Conservation (phyloP, 2,888 invertebrate genomes). For the Orchesella flavescens region DNA sequence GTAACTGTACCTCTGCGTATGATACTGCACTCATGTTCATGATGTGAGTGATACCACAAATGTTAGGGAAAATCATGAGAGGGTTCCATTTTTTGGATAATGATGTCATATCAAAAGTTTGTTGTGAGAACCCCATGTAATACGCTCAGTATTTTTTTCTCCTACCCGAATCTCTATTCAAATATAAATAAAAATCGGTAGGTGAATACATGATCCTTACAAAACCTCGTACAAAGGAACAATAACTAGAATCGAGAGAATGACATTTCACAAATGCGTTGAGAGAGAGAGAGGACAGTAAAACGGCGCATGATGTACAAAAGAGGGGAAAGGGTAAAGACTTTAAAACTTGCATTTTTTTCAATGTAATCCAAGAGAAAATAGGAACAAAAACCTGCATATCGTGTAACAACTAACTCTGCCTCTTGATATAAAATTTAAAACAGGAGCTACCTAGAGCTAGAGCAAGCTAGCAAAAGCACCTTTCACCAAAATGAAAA, state of each 20-base stretch:
- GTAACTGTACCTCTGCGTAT: conserved; percentile 52
- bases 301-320: conserved; percentile 32
- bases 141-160: conserved; percentile 18
- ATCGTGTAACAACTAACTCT: conserved; percentile 33
- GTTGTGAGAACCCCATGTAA: conserved; percentile 68
- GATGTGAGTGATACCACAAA: conserved; percentile 57
- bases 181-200: conserved; percentile 64
- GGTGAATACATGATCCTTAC: conserved; percentile 64
- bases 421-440: conserved; percentile 22
- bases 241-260: conserved; percentile 52
- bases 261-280: conserved; percentile 41
- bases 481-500: conserved; percentile 53
- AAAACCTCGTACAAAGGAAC: conserved; percentile 46
- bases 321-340: conserved; percentile 58
- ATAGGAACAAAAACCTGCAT: conserved; percentile 55
- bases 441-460: conserved; percentile 9
- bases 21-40: conserved; percentile 44
- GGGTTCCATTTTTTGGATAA: conserved; percentile 65
- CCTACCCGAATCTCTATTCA: conserved; percentile 45
- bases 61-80: conserved; percentile 45
- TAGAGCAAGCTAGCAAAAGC: neutral
- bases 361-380: conserved; percentile 44
- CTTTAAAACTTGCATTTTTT: conserved; percentile 56
- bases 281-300: conserved; percentile 49
- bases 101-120: conserved; percentile 70